Percentiles rank a stretch among this genome's conserved stretches.
These are phyloP conservation scores for Rhabdomys pumilio DNA, from an alignment of 2,797 vertebrate species.

Conservation along the genomic window DNA sequence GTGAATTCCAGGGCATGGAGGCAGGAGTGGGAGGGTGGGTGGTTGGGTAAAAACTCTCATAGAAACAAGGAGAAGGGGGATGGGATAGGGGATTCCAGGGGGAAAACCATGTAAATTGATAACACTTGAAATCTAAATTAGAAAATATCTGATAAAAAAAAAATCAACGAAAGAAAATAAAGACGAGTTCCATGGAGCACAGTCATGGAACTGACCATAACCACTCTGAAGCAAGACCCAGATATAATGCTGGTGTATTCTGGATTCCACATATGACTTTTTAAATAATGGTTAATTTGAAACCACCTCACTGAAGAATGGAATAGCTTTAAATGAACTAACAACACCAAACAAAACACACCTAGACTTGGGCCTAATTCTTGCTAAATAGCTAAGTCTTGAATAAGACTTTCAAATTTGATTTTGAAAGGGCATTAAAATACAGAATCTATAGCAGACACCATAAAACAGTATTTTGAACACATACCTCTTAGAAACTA, in stretches of 20 bases:
- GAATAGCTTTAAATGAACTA: not conserved
- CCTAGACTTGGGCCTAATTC: not conserved
- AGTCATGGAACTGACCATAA: not conserved
- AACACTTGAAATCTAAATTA: too few relatives aligned
- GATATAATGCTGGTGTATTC: not conserved
- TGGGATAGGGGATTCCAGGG: too few relatives aligned
- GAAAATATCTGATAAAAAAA: too few relatives aligned
- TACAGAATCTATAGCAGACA: not conserved
- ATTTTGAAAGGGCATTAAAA: not conserved
- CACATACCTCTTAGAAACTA: not conserved
- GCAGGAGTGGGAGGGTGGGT: too few relatives aligned
- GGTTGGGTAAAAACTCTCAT: too few relatives aligned
- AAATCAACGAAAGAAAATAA: too few relatives aligned
- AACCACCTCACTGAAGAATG: not conserved
- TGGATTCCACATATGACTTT: not conserved
- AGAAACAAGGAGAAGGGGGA: too few relatives aligned
- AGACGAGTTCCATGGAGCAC: not conserved
- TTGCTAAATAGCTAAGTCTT: not conserved
- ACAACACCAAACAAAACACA: not conserved
- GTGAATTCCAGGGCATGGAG: too few relatives aligned
- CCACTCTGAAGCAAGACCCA: not conserved
- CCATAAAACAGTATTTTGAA: not conserved
- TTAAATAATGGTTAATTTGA: not conserved
- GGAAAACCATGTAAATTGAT: too few relatives aligned
- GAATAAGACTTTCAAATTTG: not conserved